These are phyloP conservation scores for Podarcis siculus DNA, from an alignment of 2,797 vertebrate species.

Conservation along the genomic window DNA sequence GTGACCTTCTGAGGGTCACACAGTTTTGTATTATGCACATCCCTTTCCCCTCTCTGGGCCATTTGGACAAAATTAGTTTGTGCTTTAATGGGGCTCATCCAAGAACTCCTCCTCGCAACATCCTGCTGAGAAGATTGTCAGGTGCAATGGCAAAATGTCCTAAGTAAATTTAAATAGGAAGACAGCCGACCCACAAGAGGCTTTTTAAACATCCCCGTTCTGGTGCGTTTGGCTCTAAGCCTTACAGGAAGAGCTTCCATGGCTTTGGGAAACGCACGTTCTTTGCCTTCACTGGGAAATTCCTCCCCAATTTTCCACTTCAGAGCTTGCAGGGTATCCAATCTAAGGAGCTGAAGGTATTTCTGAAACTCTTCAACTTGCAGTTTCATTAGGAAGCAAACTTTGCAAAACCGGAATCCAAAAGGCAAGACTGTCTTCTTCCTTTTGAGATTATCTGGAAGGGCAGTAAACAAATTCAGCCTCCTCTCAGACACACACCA, in stretches of 20 bases:
- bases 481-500: not conserved
- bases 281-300: not conserved
- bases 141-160: not conserved
- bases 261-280: conserved; percentile 4
- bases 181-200: not conserved
- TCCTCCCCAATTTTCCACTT: not conserved
- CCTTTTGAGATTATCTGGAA: not conserved
- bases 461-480: not conserved
- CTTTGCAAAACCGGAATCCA: not conserved
- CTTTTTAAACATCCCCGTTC: not conserved
- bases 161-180: not conserved
- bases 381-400: rapidly evolving
- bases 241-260: conserved; percentile 2
- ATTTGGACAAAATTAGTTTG: not conserved
- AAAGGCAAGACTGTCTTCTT: not conserved
- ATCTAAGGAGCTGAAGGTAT: not conserved
- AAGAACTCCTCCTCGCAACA: not conserved
- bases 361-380: not conserved
- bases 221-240: not conserved
- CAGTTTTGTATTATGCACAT: not conserved
- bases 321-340: not conserved
- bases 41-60: not conserved
- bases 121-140: not conserved
- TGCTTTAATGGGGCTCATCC: not conserved
- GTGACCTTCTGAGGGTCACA: not conserved